A percentile compares a stretch with the other conserved stretches of the same genome.
Conservation (phyloP, 2,888 invertebrate genomes). For the Sialis fuliginosa region DNA sequence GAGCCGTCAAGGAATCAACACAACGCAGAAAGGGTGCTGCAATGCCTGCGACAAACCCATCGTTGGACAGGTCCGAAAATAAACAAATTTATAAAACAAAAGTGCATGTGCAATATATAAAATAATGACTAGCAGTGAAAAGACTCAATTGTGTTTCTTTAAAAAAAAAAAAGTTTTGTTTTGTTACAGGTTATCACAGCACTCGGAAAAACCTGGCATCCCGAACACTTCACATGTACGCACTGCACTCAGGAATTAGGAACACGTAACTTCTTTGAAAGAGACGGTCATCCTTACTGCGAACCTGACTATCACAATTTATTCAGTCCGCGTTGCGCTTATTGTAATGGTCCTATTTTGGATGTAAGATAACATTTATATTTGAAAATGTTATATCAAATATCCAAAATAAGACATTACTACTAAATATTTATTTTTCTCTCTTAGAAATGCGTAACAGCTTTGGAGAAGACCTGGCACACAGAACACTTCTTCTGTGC, state of each 20-base stretch:
- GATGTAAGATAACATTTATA: conserved; percentile 54
- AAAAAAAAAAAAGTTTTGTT: neutral
- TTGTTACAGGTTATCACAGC: conserved; percentile 70
- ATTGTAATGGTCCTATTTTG: conserved; percentile 96
- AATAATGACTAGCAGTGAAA: neutral
- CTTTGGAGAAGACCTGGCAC: conserved; percentile 95
- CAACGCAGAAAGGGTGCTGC: conserved; percentile 98
- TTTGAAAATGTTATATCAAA: neutral
- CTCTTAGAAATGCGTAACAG: conserved; percentile 94
- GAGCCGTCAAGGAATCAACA: conserved; percentile 96
- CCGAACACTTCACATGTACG: conserved; percentile 96
- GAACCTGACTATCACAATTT: conserved; percentile 97
- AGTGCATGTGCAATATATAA: neutral
- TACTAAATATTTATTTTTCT: conserved; percentile 10
- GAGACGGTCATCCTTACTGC: conserved; percentile 93
- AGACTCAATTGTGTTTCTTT: neutral
- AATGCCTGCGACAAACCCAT: conserved; percentile 97
- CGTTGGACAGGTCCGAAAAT: conserved; percentile 68
- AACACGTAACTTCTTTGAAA: conserved; percentile 95
- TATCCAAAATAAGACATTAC: neutral
- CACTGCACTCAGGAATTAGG: conserved; percentile 95
- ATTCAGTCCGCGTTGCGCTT: conserved; percentile 96
- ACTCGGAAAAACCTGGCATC: conserved; percentile 96
- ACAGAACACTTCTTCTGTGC: conserved; percentile 98
- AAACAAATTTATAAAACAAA: neutral